Evolutionary conservation across 2,888 invertebrate species (phyloP).

Genomic region (Anarsia innoxiella): DNA sequence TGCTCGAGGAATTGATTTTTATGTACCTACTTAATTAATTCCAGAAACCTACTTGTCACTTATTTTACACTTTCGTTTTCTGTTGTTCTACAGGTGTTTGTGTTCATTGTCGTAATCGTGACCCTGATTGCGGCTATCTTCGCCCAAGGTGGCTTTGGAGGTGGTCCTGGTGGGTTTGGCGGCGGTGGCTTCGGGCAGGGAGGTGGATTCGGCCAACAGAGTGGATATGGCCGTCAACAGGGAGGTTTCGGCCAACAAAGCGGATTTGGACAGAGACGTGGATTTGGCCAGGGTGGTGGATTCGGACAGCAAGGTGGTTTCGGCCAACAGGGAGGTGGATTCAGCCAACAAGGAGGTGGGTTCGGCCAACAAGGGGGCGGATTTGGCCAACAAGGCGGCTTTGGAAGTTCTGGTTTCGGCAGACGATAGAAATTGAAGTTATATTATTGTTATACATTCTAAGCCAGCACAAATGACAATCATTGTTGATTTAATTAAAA

Average conservation of each 20-base stretch:
- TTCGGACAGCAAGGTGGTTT: constrained; percentile 1
- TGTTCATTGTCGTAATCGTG: constrained; percentile 24
- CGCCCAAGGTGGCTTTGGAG: constrained; percentile 20
- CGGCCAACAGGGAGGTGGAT: constrained; percentile 2
- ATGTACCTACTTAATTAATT: no score
- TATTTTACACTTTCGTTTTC: not conserved
- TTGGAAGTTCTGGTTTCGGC: not conserved
- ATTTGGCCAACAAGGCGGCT: constrained; percentile 3
- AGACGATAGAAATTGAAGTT: no score
- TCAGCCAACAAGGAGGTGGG: constrained; percentile 1
- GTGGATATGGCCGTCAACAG: constrained; percentile 10
- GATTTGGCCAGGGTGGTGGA: not conserved
- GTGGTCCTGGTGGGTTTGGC: constrained; percentile 10
- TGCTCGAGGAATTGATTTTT: no score
- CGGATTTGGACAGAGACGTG: constrained; percentile 3
- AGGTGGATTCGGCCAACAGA: constrained; percentile 13
- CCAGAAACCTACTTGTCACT: no score
- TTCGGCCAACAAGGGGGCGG: constrained; percentile 10
- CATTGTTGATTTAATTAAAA: no score
- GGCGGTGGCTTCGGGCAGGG: constrained; percentile 13
- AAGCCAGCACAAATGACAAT: no score
- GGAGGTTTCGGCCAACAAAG: constrained; percentile 15
- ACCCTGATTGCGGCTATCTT: constrained; percentile 23
- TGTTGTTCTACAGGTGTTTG: constrained; percentile 11
- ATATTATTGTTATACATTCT: no score